Evolutionary conservation across 1,140 invertebrate species (phyloP), one percentile per base, ranked within the genome.

Genomic region (Pogonognathellus flavescens): DNA sequence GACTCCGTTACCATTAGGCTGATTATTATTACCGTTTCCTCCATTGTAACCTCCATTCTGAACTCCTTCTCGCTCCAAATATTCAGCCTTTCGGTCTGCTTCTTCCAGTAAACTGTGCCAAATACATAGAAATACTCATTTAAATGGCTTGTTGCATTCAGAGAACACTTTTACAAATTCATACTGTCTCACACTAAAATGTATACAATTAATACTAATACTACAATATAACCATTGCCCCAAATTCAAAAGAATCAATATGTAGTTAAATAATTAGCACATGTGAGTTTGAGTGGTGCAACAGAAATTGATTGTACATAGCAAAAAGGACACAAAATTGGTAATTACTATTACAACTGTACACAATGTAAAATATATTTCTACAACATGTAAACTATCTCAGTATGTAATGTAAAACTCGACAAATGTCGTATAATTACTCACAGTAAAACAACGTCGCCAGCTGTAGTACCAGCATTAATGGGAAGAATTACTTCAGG

Each of bases 401-500:
- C 11, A 2, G 1, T n/a, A 13, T 13, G n/a, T 57, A n/a, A 13
- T 13, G n/a, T 57, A n/a, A n/a, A 57, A 57, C 53, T 57, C 11
- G n/a, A 2, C 3, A 13, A 57, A 57, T 57, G 53, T 57, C 2
- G 10, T 57, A 57, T 14, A 57, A 57, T 10, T 20, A 85, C 85
- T 89, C 88, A 93, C 91, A 90, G 92, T 49, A 92, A 89, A 6
- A 93, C 90, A 80, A 93, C 90, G 85, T 93, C 91, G 7, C 90
- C 91, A 14, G 92, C 92, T 13, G 92, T 92, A 41, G 90, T 92
- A 0, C 89, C 88, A 20, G 90, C 89, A 70, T 90, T 89, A 25
- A 93, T 89, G 53, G 91, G 90, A 5, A 93, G 89, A 6, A 92
- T 90, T 8, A 91, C 89, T 76, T 91, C 90, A 62, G 89, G 89